A percentile compares a stretch with the other conserved stretches of the same genome.
These are phyloP conservation scores for Campaea margaritaria DNA, from an alignment of 2,888 invertebrate genomes.

Conservation along the genomic window DNA sequence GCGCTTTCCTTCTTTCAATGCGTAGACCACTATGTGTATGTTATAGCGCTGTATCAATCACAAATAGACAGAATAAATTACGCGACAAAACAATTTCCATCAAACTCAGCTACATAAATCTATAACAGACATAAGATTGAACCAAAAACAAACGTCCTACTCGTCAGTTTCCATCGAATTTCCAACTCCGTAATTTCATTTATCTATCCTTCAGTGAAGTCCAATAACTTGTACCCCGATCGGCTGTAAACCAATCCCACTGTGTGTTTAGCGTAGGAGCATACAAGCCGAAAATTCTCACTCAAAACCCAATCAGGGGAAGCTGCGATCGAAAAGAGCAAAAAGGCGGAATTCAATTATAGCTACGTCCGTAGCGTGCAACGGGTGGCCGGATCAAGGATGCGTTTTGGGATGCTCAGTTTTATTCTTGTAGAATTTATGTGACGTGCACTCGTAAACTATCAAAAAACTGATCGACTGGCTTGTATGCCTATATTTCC, in stretches of 20 bases:
- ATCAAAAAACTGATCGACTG: too few relatives aligned
- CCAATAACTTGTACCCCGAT: constrained; percentile 4
- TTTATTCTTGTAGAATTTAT: too few relatives aligned
- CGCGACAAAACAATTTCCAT: too few relatives aligned
- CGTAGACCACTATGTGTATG: too few relatives aligned
- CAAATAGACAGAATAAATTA: too few relatives aligned
- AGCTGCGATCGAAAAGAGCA: constrained; percentile 40
- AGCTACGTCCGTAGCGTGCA: constrained; percentile 39
- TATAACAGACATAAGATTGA: not conserved
- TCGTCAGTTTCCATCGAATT: not conserved
- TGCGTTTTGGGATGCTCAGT: not conserved
- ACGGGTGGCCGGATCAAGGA: constrained; percentile 27
- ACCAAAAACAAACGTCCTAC: not conserved
- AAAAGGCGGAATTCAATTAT: constrained; percentile 45
- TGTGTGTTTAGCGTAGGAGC: constrained; percentile 33
- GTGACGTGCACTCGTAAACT: too few relatives aligned
- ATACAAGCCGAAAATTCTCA: constrained; percentile 38
- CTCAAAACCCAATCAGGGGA: constrained; percentile 41
- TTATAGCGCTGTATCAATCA: too few relatives aligned
- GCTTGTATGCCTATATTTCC: too few relatives aligned
- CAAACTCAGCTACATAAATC: too few relatives aligned
- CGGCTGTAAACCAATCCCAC: constrained; percentile 14
- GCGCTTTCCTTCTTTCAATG: too few relatives aligned
- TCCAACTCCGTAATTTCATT: not conserved
- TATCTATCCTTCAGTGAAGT: not conserved